These are phyloP conservation scores for Ailurus styani DNA, from an alignment of 2,113 vertebrate genomes.

Conservation along the genomic window DNA sequence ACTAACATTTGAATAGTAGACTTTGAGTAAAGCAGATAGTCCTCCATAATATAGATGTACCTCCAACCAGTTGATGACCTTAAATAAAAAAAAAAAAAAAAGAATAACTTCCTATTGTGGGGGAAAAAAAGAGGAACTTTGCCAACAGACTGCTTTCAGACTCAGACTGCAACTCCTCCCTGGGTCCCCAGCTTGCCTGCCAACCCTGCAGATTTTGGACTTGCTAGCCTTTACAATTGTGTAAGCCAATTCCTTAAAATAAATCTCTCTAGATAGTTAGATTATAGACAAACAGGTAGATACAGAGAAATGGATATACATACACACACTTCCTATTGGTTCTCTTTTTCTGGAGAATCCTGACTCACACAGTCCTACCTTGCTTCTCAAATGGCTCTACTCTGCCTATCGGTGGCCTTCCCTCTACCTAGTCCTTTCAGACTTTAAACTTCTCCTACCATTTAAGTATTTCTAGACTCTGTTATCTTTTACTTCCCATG, in stretches of 20 bases:
- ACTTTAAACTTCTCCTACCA: neutral
- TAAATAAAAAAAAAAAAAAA: neutral
- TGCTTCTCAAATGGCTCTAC: neutral
- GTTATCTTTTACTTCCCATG: neutral
- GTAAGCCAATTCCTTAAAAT: neutral
- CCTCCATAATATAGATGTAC: neutral
- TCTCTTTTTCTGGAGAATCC: neutral
- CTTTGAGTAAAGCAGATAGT: neutral
- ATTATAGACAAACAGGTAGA: neutral
- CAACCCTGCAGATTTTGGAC: neutral
- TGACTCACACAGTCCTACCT: neutral
- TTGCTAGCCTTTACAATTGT: neutral
- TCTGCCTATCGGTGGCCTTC: neutral
- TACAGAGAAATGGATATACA: neutral
- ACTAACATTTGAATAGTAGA: neutral
- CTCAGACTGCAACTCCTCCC: neutral
- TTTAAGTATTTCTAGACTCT: neutral
- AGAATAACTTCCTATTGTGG: neutral
- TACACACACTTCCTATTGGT: neutral
- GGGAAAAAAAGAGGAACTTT: neutral
- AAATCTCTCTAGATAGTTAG: neutral
- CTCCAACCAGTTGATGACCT: neutral
- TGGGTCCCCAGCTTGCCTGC: neutral
- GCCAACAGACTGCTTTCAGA: neutral
- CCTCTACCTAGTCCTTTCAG: neutral